Percentiles rank a stretch among this genome's conserved stretches.
These are phyloP conservation scores for Zelostemma sp. DNA, from an alignment of 1,140 invertebrate genomes.

Conservation along the genomic window DNA sequence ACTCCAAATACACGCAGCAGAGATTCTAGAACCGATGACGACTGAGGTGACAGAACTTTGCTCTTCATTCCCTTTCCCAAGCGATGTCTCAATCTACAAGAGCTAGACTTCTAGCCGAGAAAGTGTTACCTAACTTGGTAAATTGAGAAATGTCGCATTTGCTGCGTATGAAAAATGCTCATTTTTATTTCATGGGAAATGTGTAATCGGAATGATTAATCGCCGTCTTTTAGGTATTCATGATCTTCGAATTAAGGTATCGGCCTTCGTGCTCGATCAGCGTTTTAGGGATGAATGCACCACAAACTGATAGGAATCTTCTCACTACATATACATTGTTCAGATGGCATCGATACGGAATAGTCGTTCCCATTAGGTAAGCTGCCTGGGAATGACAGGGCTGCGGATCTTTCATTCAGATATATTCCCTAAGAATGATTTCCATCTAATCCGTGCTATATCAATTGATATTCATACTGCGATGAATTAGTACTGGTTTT, in stretches of 20 bases:
- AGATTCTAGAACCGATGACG: background rate
- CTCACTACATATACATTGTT: conserved; percentile 40
- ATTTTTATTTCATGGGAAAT: no score
- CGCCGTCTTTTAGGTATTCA: background rate
- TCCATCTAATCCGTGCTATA: conserved; percentile 20
- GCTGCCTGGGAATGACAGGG: conserved; percentile 25
- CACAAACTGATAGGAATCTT: conserved; percentile 32
- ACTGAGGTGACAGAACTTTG: background rate
- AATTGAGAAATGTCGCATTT: no score
- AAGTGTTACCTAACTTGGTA: no score
- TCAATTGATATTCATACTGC: no score
- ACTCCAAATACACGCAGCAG: conserved; percentile 26
- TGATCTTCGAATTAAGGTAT: conserved; percentile 25
- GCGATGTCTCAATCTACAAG: background rate
- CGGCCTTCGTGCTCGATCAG: conserved; percentile 34
- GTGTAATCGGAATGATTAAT: background rate
- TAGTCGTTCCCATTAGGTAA: conserved; percentile 32
- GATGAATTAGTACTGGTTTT: no score
- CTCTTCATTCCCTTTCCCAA: background rate
- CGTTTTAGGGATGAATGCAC: conserved; percentile 36
- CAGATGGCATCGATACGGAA: conserved; percentile 24
- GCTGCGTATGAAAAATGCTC: no score
- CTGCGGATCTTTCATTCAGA: conserved; percentile 16
- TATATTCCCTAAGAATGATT: conserved; percentile 13
- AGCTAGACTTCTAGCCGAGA: no score